A percentile compares a stretch with the other conserved stretches of the same genome.
Conservation (phyloP, 2,797 vertebrate genomes). For the Cygnus olor region DNA sequence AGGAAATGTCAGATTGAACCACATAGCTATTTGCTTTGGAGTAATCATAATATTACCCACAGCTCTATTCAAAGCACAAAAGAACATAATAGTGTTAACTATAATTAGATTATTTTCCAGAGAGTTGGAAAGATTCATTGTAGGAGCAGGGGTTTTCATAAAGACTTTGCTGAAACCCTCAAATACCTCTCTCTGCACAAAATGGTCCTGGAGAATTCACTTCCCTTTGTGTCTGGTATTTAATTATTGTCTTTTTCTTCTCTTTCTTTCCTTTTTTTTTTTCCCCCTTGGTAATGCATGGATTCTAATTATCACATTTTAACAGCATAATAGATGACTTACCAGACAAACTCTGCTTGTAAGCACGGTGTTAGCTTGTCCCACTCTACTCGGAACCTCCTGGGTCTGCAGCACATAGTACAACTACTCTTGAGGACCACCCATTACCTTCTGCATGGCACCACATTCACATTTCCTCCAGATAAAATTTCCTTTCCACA, state of each 20-base stretch:
- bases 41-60: slow-evolving; percentile 32
- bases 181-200: not conserved
- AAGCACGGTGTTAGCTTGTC: not conserved
- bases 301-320: slow-evolving; percentile 21
- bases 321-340: not conserved
- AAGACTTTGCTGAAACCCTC: slow-evolving; percentile 15
- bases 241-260: slow-evolving; percentile 13
- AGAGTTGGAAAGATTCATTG: slow-evolving; percentile 9
- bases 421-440: not conserved
- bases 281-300: not conserved
- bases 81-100: slow-evolving; percentile 36
- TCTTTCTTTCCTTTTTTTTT: too few species aligned
- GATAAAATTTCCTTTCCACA: not conserved
- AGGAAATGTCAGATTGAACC: slow-evolving; percentile 15
- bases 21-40: slow-evolving; percentile 22
- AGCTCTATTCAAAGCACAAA: slow-evolving; percentile 44
- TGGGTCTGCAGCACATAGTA: not conserved
- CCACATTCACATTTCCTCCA: not conserved
- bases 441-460: not conserved
- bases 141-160: not conserved
- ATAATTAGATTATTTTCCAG: slow-evolving; percentile 60
- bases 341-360: not conserved
- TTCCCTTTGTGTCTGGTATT: slow-evolving; percentile 14
- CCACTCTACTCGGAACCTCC: not conserved
- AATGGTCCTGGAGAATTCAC: slow-evolving; percentile 32